Conservation (phyloP, 2,888 invertebrate species). For the Oligia strigilis region DNA sequence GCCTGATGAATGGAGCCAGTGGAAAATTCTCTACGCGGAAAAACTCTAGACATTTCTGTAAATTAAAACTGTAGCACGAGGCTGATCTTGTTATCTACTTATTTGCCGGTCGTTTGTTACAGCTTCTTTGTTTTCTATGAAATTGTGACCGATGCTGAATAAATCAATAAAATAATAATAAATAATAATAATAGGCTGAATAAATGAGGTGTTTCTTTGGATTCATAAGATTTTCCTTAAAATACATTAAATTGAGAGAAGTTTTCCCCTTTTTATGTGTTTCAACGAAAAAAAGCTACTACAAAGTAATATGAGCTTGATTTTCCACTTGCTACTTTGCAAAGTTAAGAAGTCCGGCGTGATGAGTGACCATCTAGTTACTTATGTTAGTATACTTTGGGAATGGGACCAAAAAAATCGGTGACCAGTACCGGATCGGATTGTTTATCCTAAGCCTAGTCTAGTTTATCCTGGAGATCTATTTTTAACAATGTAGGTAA, state of each 20-base stretch:
- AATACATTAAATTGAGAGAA: neutral
- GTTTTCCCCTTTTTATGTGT: neutral
- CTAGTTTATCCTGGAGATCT: neutral
- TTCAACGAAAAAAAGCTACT: neutral
- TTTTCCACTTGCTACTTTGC: neutral
- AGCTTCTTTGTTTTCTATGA: constrained; percentile 48
- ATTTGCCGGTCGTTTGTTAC: constrained; percentile 57
- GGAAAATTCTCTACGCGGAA: constrained; percentile 81
- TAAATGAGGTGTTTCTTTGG: constrained; percentile 4
- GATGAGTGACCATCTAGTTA: neutral
- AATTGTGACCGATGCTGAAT: constrained; percentile 17
- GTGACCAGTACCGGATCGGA: neutral
- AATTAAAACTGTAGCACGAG: constrained; percentile 82
- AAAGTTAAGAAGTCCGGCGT: neutral
- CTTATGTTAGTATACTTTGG: neutral
- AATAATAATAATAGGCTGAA: too few species aligned
- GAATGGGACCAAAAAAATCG: neutral
- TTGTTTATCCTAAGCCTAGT: neutral
- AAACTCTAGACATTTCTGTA: constrained; percentile 82
- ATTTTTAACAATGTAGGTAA: neutral
- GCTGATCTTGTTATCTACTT: constrained; percentile 78
- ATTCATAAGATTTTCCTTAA: neutral
- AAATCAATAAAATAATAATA: too few species aligned
- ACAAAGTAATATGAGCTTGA: neutral
- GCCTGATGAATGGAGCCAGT: constrained; percentile 86